Base-by-base conservation (phyloP, 2,113 vertebrate species). In the Forbesichthys agassizii region DNA sequence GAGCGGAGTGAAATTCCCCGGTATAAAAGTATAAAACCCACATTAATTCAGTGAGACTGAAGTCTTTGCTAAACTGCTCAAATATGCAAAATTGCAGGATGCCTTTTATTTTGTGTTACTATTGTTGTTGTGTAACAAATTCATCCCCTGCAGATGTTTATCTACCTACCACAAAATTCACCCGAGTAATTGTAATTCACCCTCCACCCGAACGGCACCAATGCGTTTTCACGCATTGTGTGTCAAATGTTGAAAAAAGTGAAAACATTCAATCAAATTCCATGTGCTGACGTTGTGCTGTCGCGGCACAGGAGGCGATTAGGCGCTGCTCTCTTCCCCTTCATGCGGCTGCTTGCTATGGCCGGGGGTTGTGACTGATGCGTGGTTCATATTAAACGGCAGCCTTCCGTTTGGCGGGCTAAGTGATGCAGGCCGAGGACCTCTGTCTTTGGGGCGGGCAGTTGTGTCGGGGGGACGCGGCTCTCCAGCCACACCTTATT, bases 321-420 rank as follows among this genome's bases (percentile, higher is more conserved):
- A 42, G 36, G 36, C 7, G 36, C 5, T 77, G 80, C 80, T 84
- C 84, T 68, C 87, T 87, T 86, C 70, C 80, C 83, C 86, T 88
- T 88, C 61, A 77, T 74, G 79, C 67, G 69, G 79, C 20, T 77
- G 74, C 80, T 78, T 18, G 71, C 69, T 66, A 78, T 66, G 71
- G 67, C 69, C 70, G 49, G 69, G 62, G 75, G 65, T 42, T 42
- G 71, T 85, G 82, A 87, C 71, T 80, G 84, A 89, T 84, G 77
- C 61, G 68, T 61, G 81, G 74, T 74, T 89, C 84, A 86, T 88
- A 84, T 88, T 81, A 89, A 87, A 90, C 83, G 88, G 82, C 86
- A 85, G 88, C 79, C 85, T 83, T 83, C 14, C 59, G 83, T 83
- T 84, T 77, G 79, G 79, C 54, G 33, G 81, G 84, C 82, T 86